Conservation (phyloP, 2,888 invertebrate species). For the Gari tellinella region DNA sequence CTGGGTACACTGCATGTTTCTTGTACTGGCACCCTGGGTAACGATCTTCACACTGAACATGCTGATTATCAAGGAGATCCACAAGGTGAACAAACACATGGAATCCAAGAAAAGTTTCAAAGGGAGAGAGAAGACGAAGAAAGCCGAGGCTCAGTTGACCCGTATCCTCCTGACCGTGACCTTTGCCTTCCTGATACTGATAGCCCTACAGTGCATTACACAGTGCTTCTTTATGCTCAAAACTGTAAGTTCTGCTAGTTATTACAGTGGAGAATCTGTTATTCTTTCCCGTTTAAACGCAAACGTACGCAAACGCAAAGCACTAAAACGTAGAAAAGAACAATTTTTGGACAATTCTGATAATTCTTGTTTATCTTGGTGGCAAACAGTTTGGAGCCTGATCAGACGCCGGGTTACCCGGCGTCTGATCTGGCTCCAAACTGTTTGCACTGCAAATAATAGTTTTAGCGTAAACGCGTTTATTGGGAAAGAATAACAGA, state of each 20-base stretch:
- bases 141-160: conserved; percentile 71
- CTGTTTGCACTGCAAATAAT: no score
- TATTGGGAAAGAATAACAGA: no score
- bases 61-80: conserved; percentile 66
- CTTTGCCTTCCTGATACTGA: conserved; percentile 72
- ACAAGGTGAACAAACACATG: conserved; percentile 64
- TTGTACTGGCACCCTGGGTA: conserved; percentile 71
- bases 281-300: not conserved
- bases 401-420: no score
- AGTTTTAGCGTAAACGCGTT: no score
- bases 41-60: conserved; percentile 70
- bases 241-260: conserved; percentile 57
- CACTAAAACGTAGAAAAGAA: no score
- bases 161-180: conserved; percentile 70
- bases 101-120: conserved; percentile 57
- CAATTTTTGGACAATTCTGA: no score
- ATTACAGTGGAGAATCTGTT: no score
- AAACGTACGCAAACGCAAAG: no score
- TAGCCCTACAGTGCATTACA: conserved; percentile 70
- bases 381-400: no score
- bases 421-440: no score
- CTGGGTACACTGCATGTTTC: conserved; percentile 77
- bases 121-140: conserved; percentile 61
- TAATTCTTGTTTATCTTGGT: no score
- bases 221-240: conserved; percentile 74